Conservation (phyloP, 2,113 vertebrate species). For the Donacobius atricapilla region DNA sequence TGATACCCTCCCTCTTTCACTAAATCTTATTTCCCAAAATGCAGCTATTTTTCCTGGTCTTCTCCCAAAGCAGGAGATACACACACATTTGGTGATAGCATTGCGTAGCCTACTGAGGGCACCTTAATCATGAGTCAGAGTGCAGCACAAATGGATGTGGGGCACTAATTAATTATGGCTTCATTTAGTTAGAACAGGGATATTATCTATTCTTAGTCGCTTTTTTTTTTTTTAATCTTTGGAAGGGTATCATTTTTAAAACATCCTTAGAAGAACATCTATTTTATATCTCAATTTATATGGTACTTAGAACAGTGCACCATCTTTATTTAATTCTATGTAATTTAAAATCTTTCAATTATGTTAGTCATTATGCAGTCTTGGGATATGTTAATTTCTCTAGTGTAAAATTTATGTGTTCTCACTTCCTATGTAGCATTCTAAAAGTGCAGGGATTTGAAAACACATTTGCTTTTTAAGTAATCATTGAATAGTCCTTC, state of each 20-base stretch:
- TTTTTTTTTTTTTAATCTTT: background rate
- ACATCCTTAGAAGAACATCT: background rate
- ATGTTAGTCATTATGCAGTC: background rate
- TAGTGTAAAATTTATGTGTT: background rate
- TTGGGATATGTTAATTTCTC: background rate
- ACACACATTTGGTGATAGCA: background rate
- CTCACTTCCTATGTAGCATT: background rate
- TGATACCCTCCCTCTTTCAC: background rate
- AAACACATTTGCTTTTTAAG: background rate
- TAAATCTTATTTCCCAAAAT: background rate
- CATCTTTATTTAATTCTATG: background rate
- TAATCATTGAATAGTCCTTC: background rate
- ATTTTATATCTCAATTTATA: background rate
- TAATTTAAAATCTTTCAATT: background rate
- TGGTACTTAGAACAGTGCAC: background rate
- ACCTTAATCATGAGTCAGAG: background rate
- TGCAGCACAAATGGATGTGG: background rate
- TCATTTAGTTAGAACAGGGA: background rate
- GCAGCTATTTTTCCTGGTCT: background rate
- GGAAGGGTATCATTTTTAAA: background rate
- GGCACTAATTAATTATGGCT: background rate
- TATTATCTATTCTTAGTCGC: background rate
- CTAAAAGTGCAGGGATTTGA: background rate
- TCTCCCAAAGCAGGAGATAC: background rate
- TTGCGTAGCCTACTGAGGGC: accelerated